Evolutionary conservation across 1,140 invertebrate species (phyloP).

Genomic region (Zaprionus vittiger): DNA sequence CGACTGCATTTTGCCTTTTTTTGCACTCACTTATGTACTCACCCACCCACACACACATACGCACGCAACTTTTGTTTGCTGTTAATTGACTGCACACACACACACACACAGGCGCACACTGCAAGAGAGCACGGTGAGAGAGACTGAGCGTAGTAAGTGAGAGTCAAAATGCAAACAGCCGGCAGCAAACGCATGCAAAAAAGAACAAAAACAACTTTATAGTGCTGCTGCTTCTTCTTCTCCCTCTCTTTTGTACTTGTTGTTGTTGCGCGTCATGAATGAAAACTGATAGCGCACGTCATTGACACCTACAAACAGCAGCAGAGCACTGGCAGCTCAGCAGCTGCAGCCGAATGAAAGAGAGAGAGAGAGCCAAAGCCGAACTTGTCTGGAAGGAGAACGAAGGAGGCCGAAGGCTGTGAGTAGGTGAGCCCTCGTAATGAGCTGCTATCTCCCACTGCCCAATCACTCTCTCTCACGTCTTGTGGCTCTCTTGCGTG

Average conservation of each 20-base stretch:
- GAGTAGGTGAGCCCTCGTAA: neutral
- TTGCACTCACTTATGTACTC: slow-evolving; percentile 52
- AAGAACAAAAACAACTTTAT: slow-evolving; percentile 32
- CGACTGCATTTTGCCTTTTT: slow-evolving; percentile 46
- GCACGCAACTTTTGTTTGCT: slow-evolving; percentile 70
- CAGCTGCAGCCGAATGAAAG: slow-evolving; percentile 33
- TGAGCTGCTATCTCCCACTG: neutral
- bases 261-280: slow-evolving; percentile 59
- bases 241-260: slow-evolving; percentile 12
- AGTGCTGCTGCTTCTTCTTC: slow-evolving; percentile 9
- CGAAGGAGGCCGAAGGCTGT: slow-evolving; percentile 4
- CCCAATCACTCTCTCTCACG: neutral
- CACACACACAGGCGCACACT: slow-evolving; percentile 8
- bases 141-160: slow-evolving; percentile 9
- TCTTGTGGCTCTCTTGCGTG: slow-evolving; percentile 31
- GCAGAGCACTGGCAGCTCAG: slow-evolving; percentile 19
- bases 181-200: slow-evolving; percentile 44
- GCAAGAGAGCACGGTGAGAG: slow-evolving; percentile 14
- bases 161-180: slow-evolving; percentile 32
- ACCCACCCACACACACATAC: slow-evolving; percentile 18
- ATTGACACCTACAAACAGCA: slow-evolving; percentile 68
- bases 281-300: slow-evolving; percentile 81
- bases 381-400: slow-evolving; percentile 16
- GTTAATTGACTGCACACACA: slow-evolving; percentile 77
- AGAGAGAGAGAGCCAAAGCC: slow-evolving; percentile 23